phyloP scores from a whole-genome alignment of 2,113 vertebrate genomes.

The Centropus bengalensis region DNA sequence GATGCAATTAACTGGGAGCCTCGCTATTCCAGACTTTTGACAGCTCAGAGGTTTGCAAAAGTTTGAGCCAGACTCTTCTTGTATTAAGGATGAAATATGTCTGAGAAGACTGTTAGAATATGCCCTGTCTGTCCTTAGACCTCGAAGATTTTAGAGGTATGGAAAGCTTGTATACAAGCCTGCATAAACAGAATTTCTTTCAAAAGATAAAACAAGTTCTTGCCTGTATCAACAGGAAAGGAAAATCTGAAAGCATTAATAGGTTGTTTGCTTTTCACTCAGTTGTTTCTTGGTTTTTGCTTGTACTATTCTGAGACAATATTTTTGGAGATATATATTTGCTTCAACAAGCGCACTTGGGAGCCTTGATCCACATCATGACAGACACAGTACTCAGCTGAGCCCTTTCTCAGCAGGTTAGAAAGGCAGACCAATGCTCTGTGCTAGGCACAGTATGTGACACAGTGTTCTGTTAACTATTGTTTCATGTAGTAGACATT shows the following conservation, averaged over 20 bases:
- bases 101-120: neutral
- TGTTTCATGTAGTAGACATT: neutral
- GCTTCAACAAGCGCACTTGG: neutral
- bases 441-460: neutral
- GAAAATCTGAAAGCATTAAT: neutral
- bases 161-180: neutral
- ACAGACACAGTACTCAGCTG: neutral
- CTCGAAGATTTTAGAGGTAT: neutral
- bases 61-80: neutral
- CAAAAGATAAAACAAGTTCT: neutral
- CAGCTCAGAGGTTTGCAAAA: conserved; percentile 22
- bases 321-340: neutral
- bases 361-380: neutral
- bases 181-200: neutral
- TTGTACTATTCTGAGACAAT: neutral
- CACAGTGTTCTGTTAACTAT: neutral
- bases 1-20: neutral
- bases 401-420: neutral
- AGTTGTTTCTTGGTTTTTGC: neutral
- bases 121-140: neutral
- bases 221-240: neutral
- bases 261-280: neutral
- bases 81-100: neutral
- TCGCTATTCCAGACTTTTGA: neutral
- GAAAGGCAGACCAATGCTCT: neutral